Evolutionary conservation across 1,140 invertebrate genomes (phyloP).

Genomic region (Ganaspis sp.): DNA sequence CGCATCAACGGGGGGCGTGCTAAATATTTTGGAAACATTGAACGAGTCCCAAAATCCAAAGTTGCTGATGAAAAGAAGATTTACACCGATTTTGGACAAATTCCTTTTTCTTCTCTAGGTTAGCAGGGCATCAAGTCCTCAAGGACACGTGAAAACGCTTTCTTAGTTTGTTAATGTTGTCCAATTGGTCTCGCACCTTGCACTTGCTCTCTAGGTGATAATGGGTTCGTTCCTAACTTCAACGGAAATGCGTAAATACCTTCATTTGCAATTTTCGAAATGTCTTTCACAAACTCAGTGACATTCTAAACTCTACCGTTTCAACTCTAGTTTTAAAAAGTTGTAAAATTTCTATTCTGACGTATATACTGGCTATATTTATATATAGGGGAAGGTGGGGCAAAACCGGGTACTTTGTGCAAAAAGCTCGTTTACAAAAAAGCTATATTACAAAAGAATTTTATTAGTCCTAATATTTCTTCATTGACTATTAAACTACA

Average conservation of each 20-base stretch:
- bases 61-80: slow-evolving; percentile 37
- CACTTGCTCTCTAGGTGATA: slow-evolving; percentile 4
- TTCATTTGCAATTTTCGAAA: background rate
- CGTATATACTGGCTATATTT: too few species aligned
- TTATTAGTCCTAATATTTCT: too few species aligned
- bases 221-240: background rate
- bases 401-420: too few species aligned
- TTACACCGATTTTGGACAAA: slow-evolving; percentile 19
- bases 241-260: background rate
- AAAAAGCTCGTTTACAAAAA: too few species aligned
- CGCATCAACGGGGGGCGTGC: slow-evolving; percentile 44
- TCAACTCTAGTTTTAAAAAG: too few species aligned
- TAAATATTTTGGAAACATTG: slow-evolving; percentile 67
- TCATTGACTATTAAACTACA: too few species aligned
- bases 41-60: slow-evolving; percentile 36
- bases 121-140: slow-evolving; percentile 34
- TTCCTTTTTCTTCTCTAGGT: slow-evolving; percentile 43
- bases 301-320: too few species aligned
- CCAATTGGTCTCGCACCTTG: slow-evolving; percentile 28
- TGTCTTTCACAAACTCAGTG: background rate
- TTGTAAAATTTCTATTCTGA: too few species aligned
- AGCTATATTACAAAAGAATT: too few species aligned
- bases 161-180: slow-evolving; percentile 13
- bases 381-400: too few species aligned
- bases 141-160: slow-evolving; percentile 25